Percentiles rank a stretch among this genome's conserved stretches.
Evolutionary conservation across 2,888 invertebrate species (phyloP).

Genomic region (Branchellion lobata): DNA sequence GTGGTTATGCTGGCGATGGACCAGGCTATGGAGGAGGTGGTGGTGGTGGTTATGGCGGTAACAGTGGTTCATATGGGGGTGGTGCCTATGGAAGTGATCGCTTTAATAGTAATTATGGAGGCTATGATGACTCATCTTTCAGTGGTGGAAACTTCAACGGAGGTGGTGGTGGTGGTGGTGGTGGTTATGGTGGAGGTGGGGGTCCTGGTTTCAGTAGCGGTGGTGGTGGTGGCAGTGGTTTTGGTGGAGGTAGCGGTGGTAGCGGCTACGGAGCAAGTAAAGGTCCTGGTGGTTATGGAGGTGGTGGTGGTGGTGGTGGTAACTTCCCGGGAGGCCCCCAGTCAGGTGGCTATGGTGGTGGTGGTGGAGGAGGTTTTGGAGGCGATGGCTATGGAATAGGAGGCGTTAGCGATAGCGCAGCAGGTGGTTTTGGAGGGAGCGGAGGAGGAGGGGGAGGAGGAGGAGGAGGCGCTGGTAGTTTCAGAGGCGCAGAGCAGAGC

Average conservation of each 20-base stretch:
- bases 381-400: neutral
- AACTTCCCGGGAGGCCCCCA: neutral
- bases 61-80: neutral
- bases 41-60: neutral
- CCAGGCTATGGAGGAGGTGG: conserved; percentile 25
- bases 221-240: neutral
- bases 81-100: neutral
- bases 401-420: neutral
- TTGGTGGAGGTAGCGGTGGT: conserved; percentile 20
- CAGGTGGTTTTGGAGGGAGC: neutral
- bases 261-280: conserved; percentile 1
- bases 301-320: neutral
- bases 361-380: conserved; percentile 13
- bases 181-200: conserved; percentile 1
- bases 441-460: neutral
- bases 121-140: neutral
- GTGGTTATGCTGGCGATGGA: neutral
- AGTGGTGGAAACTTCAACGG: neutral
- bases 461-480: neutral
- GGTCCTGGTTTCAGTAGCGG: conserved; percentile 5
- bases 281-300: neutral
- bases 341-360: conserved; percentile 32
- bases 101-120: neutral
- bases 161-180: conserved; percentile 17
- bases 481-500: conserved; percentile 12